phyloP scores from a whole-genome alignment of 2,797 vertebrate species.

The Chelon labrosus region DNA sequence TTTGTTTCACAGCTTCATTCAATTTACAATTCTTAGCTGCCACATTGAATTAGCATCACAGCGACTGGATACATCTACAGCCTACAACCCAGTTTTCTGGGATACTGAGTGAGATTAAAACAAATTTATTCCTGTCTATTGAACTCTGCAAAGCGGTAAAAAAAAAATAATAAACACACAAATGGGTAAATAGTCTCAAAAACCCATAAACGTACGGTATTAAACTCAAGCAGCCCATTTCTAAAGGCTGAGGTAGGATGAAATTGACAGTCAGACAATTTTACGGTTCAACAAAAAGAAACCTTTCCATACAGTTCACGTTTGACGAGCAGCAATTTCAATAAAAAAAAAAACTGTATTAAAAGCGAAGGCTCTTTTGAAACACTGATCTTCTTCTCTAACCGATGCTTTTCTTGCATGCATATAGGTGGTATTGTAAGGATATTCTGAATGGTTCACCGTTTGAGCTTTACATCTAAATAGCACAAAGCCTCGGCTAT shows the following conservation, averaged over 20 bases:
- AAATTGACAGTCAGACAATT: constrained; percentile 43
- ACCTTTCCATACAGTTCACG: constrained; percentile 16
- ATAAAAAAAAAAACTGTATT: constrained; percentile 15
- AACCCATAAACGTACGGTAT: constrained; percentile 16
- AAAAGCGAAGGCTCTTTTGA: constrained; percentile 29
- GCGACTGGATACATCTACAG: constrained; percentile 26
- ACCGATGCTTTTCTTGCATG: constrained; percentile 11
- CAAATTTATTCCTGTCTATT: constrained; percentile 38
- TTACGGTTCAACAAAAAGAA: constrained; percentile 35
- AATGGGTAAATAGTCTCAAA: constrained; percentile 25
- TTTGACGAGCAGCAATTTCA: constrained; percentile 48
- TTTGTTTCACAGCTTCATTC: constrained; percentile 32
- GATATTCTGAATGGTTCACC: constrained; percentile 3
- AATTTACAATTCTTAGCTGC: constrained; percentile 32
- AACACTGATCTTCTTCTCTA: constrained; percentile 17
- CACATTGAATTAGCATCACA: constrained; percentile 52
- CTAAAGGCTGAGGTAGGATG: constrained; percentile 27
- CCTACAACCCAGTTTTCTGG: constrained; percentile 25
- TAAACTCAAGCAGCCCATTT: constrained; percentile 46
- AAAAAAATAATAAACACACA: constrained; percentile 23
- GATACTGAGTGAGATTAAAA: constrained; percentile 40
- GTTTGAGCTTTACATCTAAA: constrained; percentile 8
- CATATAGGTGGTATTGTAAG: not conserved
- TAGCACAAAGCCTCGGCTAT: constrained; percentile 16
- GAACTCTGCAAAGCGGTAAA: constrained; percentile 46